Conservation (phyloP, 2,113 vertebrate genomes). For the Podilymbus podiceps region DNA sequence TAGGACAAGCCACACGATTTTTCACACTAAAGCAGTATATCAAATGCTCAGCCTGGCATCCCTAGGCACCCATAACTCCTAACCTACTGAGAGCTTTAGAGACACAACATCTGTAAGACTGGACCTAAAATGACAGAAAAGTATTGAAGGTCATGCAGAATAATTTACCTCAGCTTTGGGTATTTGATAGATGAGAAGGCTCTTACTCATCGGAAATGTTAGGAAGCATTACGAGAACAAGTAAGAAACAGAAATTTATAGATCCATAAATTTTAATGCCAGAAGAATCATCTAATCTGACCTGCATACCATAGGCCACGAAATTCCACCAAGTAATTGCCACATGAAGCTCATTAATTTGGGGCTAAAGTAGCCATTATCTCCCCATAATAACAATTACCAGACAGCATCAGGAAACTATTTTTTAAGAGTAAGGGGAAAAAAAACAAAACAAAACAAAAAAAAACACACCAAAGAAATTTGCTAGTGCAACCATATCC, state of each 20-base stretch:
- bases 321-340: conserved; percentile 11
- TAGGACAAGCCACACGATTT: neutral
- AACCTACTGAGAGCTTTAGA: neutral
- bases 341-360: neutral
- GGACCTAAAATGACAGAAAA: neutral
- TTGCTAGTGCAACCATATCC: neutral
- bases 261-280: conserved; percentile 25
- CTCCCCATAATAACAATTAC: neutral
- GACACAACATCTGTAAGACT: neutral
- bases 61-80: neutral
- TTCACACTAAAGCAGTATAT: neutral
- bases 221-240: neutral
- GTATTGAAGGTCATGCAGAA: conserved; percentile 32
- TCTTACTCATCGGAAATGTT: neutral
- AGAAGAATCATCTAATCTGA: conserved; percentile 8
- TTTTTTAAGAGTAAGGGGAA: neutral
- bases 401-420: neutral
- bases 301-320: neutral
- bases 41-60: neutral
- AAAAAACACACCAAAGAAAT: neutral
- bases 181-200: neutral
- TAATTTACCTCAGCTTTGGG: conserved; percentile 29
- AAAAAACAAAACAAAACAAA: neutral
- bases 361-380: neutral
- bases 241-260: conserved; percentile 30